Conservation (phyloP, 2,113 vertebrate species). For the Engraulis encrasicolus region DNA sequence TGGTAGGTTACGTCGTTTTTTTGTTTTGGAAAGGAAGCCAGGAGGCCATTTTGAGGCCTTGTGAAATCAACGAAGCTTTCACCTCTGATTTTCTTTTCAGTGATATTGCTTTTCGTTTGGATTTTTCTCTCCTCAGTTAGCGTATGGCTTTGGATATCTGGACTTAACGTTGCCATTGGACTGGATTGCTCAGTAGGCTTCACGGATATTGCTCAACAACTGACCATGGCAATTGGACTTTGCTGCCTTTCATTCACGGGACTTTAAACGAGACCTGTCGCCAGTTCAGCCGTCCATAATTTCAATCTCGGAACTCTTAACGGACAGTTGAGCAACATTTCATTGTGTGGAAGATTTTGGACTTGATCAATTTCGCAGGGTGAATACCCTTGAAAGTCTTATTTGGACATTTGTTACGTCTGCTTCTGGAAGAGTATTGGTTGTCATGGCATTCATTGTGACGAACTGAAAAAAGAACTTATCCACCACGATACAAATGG, state of each 20-base stretch:
- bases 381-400: neutral
- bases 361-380: neutral
- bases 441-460: conserved; percentile 19
- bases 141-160: conserved; percentile 1
- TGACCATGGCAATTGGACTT: conserved; percentile 15
- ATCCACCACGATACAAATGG: conserved; percentile 1
- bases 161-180: neutral
- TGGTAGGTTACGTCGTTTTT: neutral
- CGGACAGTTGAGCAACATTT: conserved; percentile 16
- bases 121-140: neutral
- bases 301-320: conserved; percentile 8
- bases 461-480: conserved; percentile 14
- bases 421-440: conserved; percentile 16
- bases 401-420: neutral
- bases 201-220: neutral
- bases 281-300: neutral
- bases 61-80: conserved; percentile 2
- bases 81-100: neutral
- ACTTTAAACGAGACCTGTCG: conserved; percentile 12
- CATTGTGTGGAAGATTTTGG: neutral
- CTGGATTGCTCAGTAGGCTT: conserved; percentile 9
- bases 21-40: conserved; percentile 10
- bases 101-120: neutral
- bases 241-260: neutral
- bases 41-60: conserved; percentile 19